Evolutionary conservation across 1,140 invertebrate genomes (phyloP), one percentile per base, ranked within the genome.

Genomic region (Cheumatopsyche charites): DNA sequence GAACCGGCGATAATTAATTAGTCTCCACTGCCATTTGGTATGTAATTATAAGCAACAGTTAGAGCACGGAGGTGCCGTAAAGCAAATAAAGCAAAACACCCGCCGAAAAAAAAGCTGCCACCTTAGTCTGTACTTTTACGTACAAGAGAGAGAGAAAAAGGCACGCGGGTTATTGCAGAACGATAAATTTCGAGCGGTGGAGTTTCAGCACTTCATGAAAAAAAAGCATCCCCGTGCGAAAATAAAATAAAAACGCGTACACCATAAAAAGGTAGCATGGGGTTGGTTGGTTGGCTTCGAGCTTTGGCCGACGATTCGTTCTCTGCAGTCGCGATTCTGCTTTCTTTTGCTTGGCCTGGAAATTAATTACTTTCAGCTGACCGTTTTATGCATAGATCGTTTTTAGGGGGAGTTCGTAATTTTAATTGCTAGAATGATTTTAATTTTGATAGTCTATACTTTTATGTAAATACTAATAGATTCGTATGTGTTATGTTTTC

Each of bases 1-100:
- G 63, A 66, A 66, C 63, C 43, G 36, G 63, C 21, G 63, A 62
- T 70, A 70, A 70, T 70, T 70, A 70, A 70, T 70, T 70, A 62
- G 67, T 70, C 49, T 70, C 21, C 67, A 62, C 23, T 70, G 55
- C 52, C 55, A 62, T 70, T 70, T 45, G 25, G 67, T 70, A 62
- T 70, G 58, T 43, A 66, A 45, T 66, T 66, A 47, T 66, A 45
- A 66, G 63, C 41, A 47, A 66, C 41, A 66, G 41, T 43, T 66
- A 47, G 42, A 66, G 43, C 41, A 66, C 63, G 42, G 23, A 66
- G 41, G 41, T 66, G 43, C 63, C 23, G 36, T 47, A 26, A 45
- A 43, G 41, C 43, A 66, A 66, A 66, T 47, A 66, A 66, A 45
- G 41, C 36, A 45, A 42, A 47, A 47, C 63, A 66, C 29, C n/a